phyloP scores from a whole-genome alignment of 2,888 invertebrate genomes.

The Antheraea assamensis region DNA sequence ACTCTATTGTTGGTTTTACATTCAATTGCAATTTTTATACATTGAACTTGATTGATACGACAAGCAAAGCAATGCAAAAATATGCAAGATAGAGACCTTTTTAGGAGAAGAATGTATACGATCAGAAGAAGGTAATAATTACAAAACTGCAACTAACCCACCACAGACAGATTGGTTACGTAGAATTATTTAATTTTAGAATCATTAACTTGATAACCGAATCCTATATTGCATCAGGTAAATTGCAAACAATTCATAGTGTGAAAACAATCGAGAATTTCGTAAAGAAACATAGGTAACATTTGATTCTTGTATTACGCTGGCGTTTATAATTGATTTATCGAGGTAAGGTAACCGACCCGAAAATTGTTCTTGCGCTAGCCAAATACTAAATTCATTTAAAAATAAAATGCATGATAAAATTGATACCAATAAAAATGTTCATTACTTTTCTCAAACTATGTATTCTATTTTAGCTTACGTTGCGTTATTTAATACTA shows the following conservation, averaged over 20 bases:
- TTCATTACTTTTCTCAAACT: neutral
- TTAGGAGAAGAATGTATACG: neutral
- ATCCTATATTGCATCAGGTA: neutral
- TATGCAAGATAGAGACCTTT: neutral
- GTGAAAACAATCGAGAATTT: neutral
- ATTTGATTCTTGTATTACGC: conserved; percentile 5
- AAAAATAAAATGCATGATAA: neutral
- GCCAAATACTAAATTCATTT: conserved; percentile 34
- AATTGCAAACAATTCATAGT: conserved; percentile 2
- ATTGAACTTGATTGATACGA: too few species aligned
- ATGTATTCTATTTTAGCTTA: neutral
- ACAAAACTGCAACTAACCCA: neutral
- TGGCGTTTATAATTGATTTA: conserved; percentile 12
- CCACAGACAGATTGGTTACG: neutral
- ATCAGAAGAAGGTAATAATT: neutral
- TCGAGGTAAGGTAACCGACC: conserved; percentile 11
- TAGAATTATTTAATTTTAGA: neutral
- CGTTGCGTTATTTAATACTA: neutral
- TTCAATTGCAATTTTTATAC: neutral
- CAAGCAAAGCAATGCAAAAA: too few species aligned
- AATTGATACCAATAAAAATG: neutral
- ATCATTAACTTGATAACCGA: neutral
- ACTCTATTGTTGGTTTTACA: neutral
- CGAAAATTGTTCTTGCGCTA: conserved; percentile 7
- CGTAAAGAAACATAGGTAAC: neutral